Conservation (phyloP, 2,888 invertebrate species). For the Pammene fasciana region DNA sequence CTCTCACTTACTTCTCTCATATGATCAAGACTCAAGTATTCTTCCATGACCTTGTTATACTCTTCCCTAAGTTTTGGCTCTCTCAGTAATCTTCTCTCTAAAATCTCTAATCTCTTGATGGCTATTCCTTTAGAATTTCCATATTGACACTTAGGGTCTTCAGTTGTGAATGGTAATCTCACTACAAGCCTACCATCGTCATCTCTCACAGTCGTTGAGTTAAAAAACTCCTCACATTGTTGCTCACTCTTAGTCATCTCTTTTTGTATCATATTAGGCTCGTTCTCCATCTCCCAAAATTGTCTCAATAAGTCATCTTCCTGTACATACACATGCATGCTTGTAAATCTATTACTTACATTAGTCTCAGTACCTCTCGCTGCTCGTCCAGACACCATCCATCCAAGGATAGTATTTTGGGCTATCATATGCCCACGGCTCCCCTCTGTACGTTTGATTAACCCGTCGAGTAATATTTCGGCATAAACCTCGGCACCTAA, state of each 20-base stretch:
- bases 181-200: too few relatives aligned
- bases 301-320: slow-evolving; percentile 3
- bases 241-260: too few relatives aligned
- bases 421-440: neutral
- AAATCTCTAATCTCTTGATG: slow-evolving; percentile 27
- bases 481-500: slow-evolving; percentile 5
- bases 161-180: slow-evolving; percentile 36
- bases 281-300: too few relatives aligned
- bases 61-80: slow-evolving; percentile 32
- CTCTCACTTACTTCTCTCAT: slow-evolving; percentile 32
- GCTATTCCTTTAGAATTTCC: slow-evolving; percentile 41
- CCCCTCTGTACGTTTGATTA: neutral
- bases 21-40: slow-evolving; percentile 39
- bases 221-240: too few relatives aligned
- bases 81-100: slow-evolving; percentile 37
- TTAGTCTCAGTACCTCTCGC: slow-evolving; percentile 2
- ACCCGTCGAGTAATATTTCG: neutral
- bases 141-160: slow-evolving; percentile 39
- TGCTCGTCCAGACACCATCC: slow-evolving; percentile 2
- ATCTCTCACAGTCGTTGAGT: too few relatives aligned
- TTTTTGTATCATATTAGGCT: too few relatives aligned
- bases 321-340: slow-evolving; percentile 1
- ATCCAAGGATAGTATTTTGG: slow-evolving; percentile 8
- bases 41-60: slow-evolving; percentile 42
- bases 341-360: neutral